phyloP scores from a whole-genome alignment of 2,113 vertebrate genomes.

The Cavia porcellus region DNA sequence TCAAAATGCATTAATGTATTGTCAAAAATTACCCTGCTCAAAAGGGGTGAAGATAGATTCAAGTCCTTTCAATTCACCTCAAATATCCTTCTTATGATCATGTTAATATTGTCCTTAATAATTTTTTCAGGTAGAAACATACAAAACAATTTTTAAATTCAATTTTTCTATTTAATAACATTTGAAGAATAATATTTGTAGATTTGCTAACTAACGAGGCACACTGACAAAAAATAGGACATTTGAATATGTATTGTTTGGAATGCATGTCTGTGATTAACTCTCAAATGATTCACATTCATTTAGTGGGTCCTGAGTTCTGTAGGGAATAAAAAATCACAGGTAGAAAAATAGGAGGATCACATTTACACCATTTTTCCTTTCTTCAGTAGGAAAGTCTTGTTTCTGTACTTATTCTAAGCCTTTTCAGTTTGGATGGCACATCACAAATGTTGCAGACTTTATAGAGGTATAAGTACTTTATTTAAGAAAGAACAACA shows the following conservation, averaged over 20 bases:
- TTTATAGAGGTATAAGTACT: neutral
- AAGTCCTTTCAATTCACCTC: neutral
- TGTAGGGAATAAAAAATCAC: neutral
- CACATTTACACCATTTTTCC: neutral
- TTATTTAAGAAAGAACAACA: conserved; percentile 32
- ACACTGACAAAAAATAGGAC: neutral
- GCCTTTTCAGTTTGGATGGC: neutral
- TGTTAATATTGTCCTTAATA: neutral
- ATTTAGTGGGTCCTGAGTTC: neutral
- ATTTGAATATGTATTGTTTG: neutral
- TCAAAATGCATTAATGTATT: neutral
- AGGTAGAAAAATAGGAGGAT: neutral
- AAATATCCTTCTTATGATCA: neutral
- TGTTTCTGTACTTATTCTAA: neutral
- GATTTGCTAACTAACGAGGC: neutral
- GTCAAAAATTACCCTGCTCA: neutral
- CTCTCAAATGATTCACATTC: neutral
- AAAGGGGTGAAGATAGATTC: neutral
- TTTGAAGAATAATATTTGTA: neutral
- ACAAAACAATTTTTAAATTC: neutral
- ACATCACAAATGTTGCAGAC: neutral
- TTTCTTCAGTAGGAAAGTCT: neutral
- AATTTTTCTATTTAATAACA: neutral
- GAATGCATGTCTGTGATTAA: neutral
- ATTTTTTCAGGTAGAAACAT: neutral